A percentile compares a stretch with the other conserved stretches of the same genome.
Evolutionary conservation across 1,140 invertebrate species (phyloP).

Genomic region (Zaprionus lachaisei): DNA sequence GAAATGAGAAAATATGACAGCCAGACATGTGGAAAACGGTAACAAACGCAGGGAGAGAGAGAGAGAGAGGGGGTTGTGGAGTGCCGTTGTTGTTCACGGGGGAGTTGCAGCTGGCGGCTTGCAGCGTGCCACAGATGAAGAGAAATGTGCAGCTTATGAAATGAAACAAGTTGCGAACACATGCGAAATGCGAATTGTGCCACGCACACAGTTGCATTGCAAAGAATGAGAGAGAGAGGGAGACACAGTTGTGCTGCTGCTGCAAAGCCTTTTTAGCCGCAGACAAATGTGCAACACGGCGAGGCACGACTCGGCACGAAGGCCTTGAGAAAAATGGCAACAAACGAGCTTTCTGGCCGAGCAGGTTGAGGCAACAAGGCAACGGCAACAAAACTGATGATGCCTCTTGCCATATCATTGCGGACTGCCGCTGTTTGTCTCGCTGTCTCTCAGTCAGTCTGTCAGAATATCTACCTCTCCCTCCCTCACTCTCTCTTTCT

Average conservation of each 20-base stretch:
- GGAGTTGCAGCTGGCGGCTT: slow-evolving; percentile 17
- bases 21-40: slow-evolving; percentile 64
- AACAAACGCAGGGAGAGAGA: slow-evolving; percentile 57
- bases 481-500: neutral
- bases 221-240: neutral
- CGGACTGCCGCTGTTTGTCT: slow-evolving; percentile 8
- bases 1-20: slow-evolving; percentile 81
- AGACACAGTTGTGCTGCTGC: neutral
- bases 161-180: slow-evolving; percentile 59
- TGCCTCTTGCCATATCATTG: slow-evolving; percentile 32
- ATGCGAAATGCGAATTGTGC: slow-evolving; percentile 37
- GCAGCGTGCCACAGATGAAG: slow-evolving; percentile 52
- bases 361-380: slow-evolving; percentile 1
- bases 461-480: slow-evolving; percentile 9
- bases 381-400: slow-evolving; percentile 15
- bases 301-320: neutral
- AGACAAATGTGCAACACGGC: slow-evolving; percentile 28
- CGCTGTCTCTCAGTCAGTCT: slow-evolving; percentile 30
- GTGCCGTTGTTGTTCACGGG: neutral
- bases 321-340: slow-evolving; percentile 33
- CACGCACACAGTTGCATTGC: slow-evolving; percentile 20
- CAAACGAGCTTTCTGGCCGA: neutral
- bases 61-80: neutral
- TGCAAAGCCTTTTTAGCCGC: slow-evolving; percentile 26
- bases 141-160: slow-evolving; percentile 82